phyloP scores from a whole-genome alignment of 2,888 invertebrate genomes.

The Petrophora chlorosata region DNA sequence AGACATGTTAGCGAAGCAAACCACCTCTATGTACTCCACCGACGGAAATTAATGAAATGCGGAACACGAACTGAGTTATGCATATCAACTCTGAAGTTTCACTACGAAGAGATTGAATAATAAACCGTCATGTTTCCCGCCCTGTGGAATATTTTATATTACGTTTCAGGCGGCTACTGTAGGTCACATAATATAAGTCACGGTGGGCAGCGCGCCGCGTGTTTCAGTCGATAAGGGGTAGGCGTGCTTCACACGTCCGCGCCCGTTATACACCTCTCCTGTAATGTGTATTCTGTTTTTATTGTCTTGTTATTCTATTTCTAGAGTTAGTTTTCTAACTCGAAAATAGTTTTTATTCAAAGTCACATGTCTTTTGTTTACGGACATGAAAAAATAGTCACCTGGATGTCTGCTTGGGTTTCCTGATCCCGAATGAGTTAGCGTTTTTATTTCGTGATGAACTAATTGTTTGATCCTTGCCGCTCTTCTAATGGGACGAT shows the following conservation, averaged over 20 bases:
- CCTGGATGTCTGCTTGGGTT: conserved; percentile 22
- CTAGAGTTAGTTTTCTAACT: conserved; percentile 47
- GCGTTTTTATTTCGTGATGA: conserved; percentile 20
- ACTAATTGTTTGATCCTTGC: conserved; percentile 14
- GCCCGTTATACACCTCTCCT: conserved; percentile 49
- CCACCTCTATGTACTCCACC: not conserved
- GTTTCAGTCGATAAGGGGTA: conserved; percentile 59
- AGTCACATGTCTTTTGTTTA: conserved; percentile 42
- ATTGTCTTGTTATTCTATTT: conserved; percentile 55
- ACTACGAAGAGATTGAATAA: conserved; percentile 13
- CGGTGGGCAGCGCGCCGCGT: conserved; percentile 41
- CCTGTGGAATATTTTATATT: conserved; percentile 32
- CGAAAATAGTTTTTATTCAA: conserved; percentile 51
- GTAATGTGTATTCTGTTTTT: conserved; percentile 55
- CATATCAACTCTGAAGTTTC: conserved; percentile 13
- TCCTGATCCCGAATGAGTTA: conserved; percentile 18
- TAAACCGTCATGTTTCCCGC: conserved; percentile 12
- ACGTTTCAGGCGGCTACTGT: conserved; percentile 48
- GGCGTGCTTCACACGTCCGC: conserved; percentile 54
- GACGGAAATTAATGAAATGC: conserved; percentile 3
- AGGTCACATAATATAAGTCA: conserved; percentile 61
- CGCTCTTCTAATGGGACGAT: conserved; percentile 20
- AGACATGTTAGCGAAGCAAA: not conserved
- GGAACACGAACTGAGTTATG: conserved; percentile 16
- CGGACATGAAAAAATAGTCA: conserved; percentile 33